Conservation (phyloP, 2,113 vertebrate genomes). For the Sisor rabdophorus region DNA sequence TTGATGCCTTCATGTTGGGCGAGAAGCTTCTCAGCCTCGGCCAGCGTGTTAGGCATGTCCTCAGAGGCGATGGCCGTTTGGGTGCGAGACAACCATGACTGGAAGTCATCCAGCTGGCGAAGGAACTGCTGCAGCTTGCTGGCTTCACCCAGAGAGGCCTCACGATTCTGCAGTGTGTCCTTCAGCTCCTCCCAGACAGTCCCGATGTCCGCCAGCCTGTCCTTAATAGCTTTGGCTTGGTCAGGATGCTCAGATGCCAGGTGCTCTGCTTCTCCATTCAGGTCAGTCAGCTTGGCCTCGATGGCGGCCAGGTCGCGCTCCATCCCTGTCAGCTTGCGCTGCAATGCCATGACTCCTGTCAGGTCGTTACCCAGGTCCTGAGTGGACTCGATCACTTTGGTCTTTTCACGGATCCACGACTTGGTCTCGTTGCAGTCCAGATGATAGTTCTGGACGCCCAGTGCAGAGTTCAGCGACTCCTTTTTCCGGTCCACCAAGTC, state of each 20-base stretch:
- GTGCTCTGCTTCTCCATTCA: conserved; percentile 89
- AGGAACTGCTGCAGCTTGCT: conserved; percentile 98
- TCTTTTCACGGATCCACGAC: conserved; percentile 99
- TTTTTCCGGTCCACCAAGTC: conserved; percentile 97
- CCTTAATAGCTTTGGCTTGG: conserved; percentile 88
- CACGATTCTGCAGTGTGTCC: conserved; percentile 87
- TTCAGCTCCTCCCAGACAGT: conserved; percentile 97
- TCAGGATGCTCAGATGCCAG: conserved; percentile 87
- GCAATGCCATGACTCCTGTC: conserved; percentile 94
- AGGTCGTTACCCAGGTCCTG: conserved; percentile 97
- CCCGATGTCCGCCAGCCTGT: conserved; percentile 85
- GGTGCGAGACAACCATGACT: conserved; percentile 94
- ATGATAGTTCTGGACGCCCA: conserved; percentile 98
- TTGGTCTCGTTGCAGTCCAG: conserved; percentile 98
- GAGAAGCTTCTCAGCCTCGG: conserved; percentile 95
- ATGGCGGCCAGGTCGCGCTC: conserved; percentile 94
- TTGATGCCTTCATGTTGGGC: conserved; percentile 94
- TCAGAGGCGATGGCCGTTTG: conserved; percentile 96
- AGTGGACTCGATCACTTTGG: conserved; percentile 98
- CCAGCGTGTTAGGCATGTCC: conserved; percentile 94
- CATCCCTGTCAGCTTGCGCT: conserved; percentile 97
- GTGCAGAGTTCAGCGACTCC: conserved; percentile 85
- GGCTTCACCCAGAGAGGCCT: conserved; percentile 94
- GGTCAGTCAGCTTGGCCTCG: conserved; percentile 88
- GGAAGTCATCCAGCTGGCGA: conserved; percentile 95